Evolutionary conservation across 1,140 invertebrate genomes (phyloP).

Genomic region (Lepidurus arcticus): DNA sequence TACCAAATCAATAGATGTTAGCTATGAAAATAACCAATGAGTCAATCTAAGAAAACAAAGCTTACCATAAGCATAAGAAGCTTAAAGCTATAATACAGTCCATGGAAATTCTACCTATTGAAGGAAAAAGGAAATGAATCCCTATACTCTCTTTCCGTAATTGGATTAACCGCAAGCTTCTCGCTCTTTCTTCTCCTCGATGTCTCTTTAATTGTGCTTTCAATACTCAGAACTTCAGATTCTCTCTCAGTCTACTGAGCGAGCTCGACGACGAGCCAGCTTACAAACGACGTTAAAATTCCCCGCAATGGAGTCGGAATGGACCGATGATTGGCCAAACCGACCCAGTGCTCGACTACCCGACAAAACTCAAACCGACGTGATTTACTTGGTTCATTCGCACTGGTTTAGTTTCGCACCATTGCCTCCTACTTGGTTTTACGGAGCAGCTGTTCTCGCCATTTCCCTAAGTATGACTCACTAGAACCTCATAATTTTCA

Average conservation of each 20-base stretch:
- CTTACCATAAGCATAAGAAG: background rate
- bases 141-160: constrained; percentile 11
- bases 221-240: too few species aligned
- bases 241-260: too few species aligned
- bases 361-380: background rate
- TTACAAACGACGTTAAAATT: too few species aligned
- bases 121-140: constrained; percentile 9
- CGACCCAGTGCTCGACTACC: background rate
- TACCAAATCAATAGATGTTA: too few species aligned
- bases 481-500: background rate
- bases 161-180: background rate
- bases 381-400: background rate
- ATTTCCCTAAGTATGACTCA: background rate
- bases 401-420: background rate
- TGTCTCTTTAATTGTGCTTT: too few species aligned
- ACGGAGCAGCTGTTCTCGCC: background rate
- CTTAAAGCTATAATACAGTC: background rate
- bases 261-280: too few species aligned
- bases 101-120: background rate
- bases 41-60: background rate
- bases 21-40: too few species aligned
- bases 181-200: background rate
- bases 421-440: background rate
- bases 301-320: too few species aligned
- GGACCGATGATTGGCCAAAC: background rate